These are phyloP conservation scores for Ricordea florida DNA, from an alignment of 92 coral and sea anemone genomes.

Conservation along the genomic window DNA sequence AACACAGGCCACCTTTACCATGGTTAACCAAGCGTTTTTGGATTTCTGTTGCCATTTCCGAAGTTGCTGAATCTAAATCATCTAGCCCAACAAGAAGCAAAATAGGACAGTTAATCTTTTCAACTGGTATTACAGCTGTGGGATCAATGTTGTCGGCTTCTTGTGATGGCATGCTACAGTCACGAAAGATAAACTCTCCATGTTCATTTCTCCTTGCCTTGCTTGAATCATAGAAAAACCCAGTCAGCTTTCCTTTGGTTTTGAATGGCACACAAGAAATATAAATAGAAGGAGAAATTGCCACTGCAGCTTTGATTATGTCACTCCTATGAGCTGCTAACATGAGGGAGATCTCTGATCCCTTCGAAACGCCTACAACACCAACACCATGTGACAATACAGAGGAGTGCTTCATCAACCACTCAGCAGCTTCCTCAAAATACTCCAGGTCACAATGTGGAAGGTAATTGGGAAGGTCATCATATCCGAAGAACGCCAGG, in stretches of 20 bases:
- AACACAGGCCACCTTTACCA: slow-evolving; percentile 52
- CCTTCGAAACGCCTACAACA: slow-evolving; percentile 64
- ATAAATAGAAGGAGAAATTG: slow-evolving; percentile 24
- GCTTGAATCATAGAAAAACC: neutral
- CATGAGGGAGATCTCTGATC: slow-evolving; percentile 55
- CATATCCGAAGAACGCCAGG: slow-evolving; percentile 62
- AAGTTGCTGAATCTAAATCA: slow-evolving; percentile 17
- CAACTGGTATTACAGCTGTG: slow-evolving; percentile 52
- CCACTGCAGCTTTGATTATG: slow-evolving; percentile 46
- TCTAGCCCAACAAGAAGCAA: slow-evolving; percentile 48
- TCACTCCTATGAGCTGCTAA: slow-evolving; percentile 49
- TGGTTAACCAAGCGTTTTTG: slow-evolving; percentile 31
- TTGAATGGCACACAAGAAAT: slow-evolving; percentile 10
- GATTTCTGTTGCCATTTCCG: slow-evolving; percentile 23
- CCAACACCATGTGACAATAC: slow-evolving; percentile 58
- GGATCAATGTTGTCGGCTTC: slow-evolving; percentile 15
- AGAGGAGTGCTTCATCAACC: slow-evolving; percentile 61
- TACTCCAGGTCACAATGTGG: slow-evolving; percentile 66
- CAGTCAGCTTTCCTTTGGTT: slow-evolving; percentile 19
- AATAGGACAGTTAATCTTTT: slow-evolving; percentile 44
- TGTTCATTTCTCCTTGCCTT: neutral
- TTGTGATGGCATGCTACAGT: neutral
- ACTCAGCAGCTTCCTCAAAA: slow-evolving; percentile 73
- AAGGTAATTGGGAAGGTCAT: slow-evolving; percentile 59
- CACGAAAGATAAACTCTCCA: neutral